Evolutionary conservation across 2,113 vertebrate species (phyloP).

Genomic region (Propithecus coquereli): DNA sequence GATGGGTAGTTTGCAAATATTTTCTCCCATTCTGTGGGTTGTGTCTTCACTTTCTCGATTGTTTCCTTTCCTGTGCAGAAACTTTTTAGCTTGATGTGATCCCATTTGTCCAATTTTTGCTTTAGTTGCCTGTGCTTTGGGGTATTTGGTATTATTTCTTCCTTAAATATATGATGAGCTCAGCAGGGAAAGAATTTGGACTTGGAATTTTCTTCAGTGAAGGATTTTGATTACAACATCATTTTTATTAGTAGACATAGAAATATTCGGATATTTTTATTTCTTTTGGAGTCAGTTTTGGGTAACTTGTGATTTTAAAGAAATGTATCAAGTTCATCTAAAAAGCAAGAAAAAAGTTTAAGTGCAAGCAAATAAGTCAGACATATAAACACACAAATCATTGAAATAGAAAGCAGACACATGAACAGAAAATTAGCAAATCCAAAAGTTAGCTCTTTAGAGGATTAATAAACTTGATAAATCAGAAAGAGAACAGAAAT

Average conservation of each 20-base stretch:
- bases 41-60: no score
- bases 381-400: background rate
- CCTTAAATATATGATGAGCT: background rate
- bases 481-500: background rate
- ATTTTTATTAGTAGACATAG: background rate
- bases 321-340: background rate
- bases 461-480: background rate
- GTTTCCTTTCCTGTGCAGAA: no score
- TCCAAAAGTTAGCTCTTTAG: background rate
- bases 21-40: no score
- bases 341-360: background rate
- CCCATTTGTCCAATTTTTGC: no score
- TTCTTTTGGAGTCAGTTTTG: background rate
- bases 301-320: background rate
- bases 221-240: background rate
- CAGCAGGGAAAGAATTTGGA: background rate
- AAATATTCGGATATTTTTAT: background rate
- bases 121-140: no score
- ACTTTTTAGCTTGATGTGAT: no score
- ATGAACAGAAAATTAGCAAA: background rate
- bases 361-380: background rate
- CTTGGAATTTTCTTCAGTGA: background rate
- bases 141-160: background rate
- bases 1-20: no score
- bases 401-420: background rate